Conservation (phyloP, 2,888 invertebrate genomes). For the Microplitis deprimator region DNA sequence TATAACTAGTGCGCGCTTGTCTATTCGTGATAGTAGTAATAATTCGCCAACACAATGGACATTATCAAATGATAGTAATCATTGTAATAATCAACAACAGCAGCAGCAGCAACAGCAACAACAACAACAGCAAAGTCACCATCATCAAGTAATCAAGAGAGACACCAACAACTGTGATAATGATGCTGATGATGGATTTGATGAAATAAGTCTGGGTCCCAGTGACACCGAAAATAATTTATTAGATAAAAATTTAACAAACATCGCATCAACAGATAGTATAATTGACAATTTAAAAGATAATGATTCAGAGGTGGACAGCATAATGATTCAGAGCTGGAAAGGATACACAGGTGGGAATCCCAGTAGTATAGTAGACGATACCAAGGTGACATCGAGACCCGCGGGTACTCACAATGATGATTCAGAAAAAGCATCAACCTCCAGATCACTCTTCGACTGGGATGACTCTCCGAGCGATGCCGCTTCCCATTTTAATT, state of each 20-base stretch:
- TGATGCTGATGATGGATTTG: neutral
- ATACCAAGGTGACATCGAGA: slow-evolving; percentile 62
- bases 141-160: neutral
- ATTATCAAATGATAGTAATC: slow-evolving; percentile 35
- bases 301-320: neutral
- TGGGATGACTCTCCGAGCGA: slow-evolving; percentile 23
- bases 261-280: neutral
- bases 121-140: neutral
- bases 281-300: neutral
- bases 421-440: slow-evolving; percentile 39
- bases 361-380: slow-evolving; percentile 12
- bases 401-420: slow-evolving; percentile 57
- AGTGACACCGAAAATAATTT: neutral
- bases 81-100: neutral
- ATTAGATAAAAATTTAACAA: neutral
- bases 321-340: no score
- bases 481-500: slow-evolving; percentile 30
- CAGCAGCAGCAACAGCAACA: neutral
- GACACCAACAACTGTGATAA: neutral
- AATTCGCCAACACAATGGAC: neutral
- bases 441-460: slow-evolving; percentile 18
- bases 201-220: neutral
- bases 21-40: neutral
- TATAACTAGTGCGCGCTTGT: slow-evolving; percentile 20
- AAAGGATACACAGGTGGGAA: no score